Base-by-base conservation (phyloP, 2,113 vertebrate genomes). In the Rhinolophus ferrumequinum region DNA sequence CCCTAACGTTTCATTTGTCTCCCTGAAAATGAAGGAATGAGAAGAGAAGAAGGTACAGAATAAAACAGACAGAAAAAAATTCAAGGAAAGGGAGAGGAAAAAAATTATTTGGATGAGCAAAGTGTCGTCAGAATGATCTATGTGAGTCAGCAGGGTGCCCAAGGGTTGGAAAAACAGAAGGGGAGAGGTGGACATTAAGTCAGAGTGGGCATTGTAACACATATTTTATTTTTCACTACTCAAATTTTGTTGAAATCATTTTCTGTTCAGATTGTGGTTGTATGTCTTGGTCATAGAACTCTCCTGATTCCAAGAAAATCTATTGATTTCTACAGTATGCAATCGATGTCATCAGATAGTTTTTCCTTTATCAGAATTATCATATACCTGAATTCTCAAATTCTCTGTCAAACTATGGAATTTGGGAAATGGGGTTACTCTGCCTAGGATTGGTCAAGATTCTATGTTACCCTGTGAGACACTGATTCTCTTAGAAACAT, bases 121-220 rank as follows among this genome's bases (percentile, higher is more conserved):
- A 6, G 3, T 90, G 3, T 90, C 19, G 16, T 15, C 7, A 56
- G 50, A 47, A 67, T 67, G 3, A 76, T 8, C 13, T 58, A 4
- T 24, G 13, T 21, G 10, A 2, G 5, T 69, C 24, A 10, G 18
- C 15, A 64, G 54, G 33, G 11, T 4, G 2, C 33, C 15, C n/a
- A 84, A 15, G 5, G 22, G 0, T n/a, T 15, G 54, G 22, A 38
- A 5, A 5, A 47, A 7, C 11, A 47, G 47, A 47, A 47, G 3
- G 3, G 18, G 16, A 58, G 14, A 70, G 2, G 8, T n/a, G 10
- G n/a, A 77, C 3, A 64, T 22, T 14, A 28, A 41, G 14, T 50
- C 24, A 41, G 19, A 15, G 12, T 8, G 18, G 15, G 81, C 6
- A 47, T 44, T 47, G 28, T 44, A 35, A 35, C 0, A 0, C 1